A percentile compares a stretch with the other conserved stretches of the same genome.
Conservation (phyloP, 2,113 vertebrate species). For the Balaenoptera acutorostrata region DNA sequence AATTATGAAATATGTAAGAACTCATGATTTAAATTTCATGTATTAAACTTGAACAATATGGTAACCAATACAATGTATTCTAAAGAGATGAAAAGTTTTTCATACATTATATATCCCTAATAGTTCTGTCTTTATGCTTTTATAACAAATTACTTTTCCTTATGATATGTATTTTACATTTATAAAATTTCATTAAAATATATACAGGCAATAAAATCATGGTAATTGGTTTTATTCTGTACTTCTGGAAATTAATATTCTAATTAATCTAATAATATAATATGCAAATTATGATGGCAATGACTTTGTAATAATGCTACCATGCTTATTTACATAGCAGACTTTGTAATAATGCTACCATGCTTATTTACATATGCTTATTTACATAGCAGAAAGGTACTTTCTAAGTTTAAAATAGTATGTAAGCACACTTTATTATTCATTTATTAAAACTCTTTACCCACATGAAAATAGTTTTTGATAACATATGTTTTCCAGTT, state of each 20-base stretch:
- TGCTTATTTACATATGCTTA: neutral
- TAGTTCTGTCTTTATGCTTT: neutral
- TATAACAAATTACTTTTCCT: neutral
- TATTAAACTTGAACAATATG: neutral
- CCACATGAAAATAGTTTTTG: neutral
- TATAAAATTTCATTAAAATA: neutral
- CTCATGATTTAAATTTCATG: neutral
- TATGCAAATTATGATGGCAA: neutral
- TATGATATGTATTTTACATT: neutral
- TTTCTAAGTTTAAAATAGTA: neutral
- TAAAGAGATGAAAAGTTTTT: neutral
- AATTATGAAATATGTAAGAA: neutral
- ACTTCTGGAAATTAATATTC: neutral
- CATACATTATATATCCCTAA: neutral
- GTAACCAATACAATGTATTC: neutral
- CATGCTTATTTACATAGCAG: neutral
- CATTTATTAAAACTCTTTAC: neutral
- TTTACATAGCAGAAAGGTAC: neutral
- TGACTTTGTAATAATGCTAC: neutral
- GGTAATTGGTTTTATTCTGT: neutral
- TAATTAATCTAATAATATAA: neutral
- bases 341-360: neutral
- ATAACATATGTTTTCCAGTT: neutral
- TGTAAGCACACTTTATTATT: neutral
- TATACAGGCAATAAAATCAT: neutral